A percentile compares a stretch with the other conserved stretches of the same genome.
Evolutionary conservation across 2,797 vertebrate species (phyloP).

Genomic region (Myotis vivesi): DNA sequence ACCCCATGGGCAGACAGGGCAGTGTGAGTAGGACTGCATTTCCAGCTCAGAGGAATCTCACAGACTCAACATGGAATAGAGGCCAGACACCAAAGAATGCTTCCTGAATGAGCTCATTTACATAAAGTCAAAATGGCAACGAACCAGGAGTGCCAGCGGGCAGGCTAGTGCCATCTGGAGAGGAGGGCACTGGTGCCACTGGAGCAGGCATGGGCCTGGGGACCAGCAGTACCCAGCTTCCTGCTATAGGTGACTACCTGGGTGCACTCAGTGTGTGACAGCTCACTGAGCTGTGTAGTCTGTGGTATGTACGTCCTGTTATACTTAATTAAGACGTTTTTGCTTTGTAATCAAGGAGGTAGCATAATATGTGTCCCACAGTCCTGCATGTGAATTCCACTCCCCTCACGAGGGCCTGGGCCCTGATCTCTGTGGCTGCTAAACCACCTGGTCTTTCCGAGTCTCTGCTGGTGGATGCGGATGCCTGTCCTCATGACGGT

Average conservation of each 20-base stretch:
- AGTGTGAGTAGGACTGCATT: neutral
- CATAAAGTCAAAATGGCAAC: neutral
- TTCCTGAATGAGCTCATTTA: neutral
- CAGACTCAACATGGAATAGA: neutral
- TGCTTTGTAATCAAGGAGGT: neutral
- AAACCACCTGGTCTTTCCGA: neutral
- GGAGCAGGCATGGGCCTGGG: neutral
- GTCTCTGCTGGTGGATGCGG: neutral
- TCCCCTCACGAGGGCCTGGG: neutral
- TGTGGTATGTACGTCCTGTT: too few relatives aligned
- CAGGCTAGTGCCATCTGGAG: neutral
- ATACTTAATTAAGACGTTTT: neutral
- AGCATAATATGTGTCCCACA: fast-evolving
- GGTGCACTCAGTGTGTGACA: neutral
- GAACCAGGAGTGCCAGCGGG: fast-evolving
- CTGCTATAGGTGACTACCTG: neutral
- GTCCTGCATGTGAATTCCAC: neutral
- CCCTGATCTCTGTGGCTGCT: neutral
- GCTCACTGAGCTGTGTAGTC: neutral
- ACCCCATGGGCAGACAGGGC: neutral
- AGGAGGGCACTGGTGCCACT: too few relatives aligned
- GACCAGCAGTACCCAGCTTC: neutral
- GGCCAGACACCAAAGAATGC: neutral
- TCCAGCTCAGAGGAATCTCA: neutral
- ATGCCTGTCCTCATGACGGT: neutral